A percentile compares a stretch with the other conserved stretches of the same genome.
These are phyloP conservation scores for Molanna angustata DNA, from an alignment of 2,888 invertebrate genomes.

Conservation along the genomic window DNA sequence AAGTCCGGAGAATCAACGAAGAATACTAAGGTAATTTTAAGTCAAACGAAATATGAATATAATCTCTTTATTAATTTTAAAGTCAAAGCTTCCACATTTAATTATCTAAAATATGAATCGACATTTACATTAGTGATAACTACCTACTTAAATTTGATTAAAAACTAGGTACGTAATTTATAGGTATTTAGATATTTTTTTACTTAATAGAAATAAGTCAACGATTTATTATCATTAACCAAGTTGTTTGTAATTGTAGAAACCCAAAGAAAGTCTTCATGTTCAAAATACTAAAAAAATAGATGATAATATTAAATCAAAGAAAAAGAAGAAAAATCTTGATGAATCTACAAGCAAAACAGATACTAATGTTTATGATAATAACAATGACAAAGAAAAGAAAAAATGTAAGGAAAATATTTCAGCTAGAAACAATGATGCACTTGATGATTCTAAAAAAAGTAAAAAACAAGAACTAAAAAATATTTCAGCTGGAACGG, in stretches of 20 bases:
- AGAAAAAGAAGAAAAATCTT: conserved; percentile 12
- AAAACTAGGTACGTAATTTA: no score
- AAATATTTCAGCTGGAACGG: conserved; percentile 1
- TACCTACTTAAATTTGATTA: no score
- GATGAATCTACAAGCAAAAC: conserved; percentile 17
- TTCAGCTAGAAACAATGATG: conserved; percentile 17
- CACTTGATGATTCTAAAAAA: conserved; percentile 9
- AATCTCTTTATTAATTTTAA: no score
- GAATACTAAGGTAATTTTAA: conserved; percentile 9
- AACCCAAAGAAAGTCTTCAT: no score
- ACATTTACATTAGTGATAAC: no score
- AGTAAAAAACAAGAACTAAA: conserved; percentile 22
- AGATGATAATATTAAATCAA: conserved; percentile 16
- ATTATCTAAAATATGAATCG: no score
- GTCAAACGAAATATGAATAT: no score
- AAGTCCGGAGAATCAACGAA: conserved; percentile 15
- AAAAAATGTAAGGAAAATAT: conserved; percentile 13
- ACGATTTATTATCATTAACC: no score
- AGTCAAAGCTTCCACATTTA: no score
- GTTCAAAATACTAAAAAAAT: conserved; percentile 35
- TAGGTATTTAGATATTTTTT: no score
- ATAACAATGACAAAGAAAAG: conserved; percentile 22
- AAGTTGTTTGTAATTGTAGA: no score
- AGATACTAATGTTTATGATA: conserved; percentile 27
- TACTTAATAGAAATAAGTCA: no score